Conservation (phyloP, 2,888 invertebrate species). For the Notocelia uddmanniana region DNA sequence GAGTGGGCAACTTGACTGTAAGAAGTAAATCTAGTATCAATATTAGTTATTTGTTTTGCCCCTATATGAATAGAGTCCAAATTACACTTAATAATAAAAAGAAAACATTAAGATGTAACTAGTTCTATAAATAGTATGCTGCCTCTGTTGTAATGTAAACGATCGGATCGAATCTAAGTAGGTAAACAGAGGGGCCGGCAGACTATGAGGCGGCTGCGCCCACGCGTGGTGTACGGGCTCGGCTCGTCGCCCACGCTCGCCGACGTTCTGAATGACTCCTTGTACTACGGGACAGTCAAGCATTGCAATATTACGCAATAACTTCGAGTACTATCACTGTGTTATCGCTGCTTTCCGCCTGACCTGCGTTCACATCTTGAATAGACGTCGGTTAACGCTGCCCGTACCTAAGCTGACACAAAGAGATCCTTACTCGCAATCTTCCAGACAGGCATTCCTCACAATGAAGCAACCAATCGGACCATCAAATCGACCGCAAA, state of each 20-base stretch:
- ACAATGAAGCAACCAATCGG: not conserved
- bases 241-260: constrained; percentile 29
- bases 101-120: not conserved
- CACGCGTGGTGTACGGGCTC: constrained; percentile 59
- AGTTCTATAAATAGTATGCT: not conserved
- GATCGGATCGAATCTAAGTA: constrained; percentile 13
- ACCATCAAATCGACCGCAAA: constrained; percentile 1
- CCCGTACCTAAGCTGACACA: constrained; percentile 10
- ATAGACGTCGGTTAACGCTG: constrained; percentile 11
- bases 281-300: constrained; percentile 20
- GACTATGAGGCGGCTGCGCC: constrained; percentile 66
- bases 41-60: no score
- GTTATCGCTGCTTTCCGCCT: constrained; percentile 4
- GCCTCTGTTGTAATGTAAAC: constrained; percentile 46
- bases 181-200: constrained; percentile 43
- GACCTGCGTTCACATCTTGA: constrained; percentile 11
- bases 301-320: constrained; percentile 14
- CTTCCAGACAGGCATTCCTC: not conserved
- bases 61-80: no score
- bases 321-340: not conserved
- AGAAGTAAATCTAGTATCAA: no score
- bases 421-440: constrained; percentile 1
- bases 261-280: constrained; percentile 28
- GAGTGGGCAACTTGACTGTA: no score
- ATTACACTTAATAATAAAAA: no score